Evolutionary conservation across 2,113 vertebrate species (phyloP).

Genomic region (Malurus cyaneus): DNA sequence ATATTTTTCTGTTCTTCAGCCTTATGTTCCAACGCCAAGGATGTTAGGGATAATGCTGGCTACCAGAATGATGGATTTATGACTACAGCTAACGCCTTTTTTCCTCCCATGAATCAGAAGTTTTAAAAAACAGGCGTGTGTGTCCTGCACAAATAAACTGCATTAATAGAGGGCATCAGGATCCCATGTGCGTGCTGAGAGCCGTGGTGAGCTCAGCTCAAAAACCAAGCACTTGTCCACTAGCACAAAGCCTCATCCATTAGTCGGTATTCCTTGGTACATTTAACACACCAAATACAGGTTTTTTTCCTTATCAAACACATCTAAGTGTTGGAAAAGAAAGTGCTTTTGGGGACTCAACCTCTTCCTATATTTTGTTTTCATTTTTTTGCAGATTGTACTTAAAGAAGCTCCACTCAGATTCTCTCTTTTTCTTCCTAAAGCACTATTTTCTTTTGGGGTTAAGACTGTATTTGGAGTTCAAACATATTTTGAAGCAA

Average conservation of each 20-base stretch:
- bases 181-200: not conserved
- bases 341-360: not conserved
- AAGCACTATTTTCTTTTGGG: not conserved
- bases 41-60: not conserved
- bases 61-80: constrained; percentile 26
- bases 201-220: not conserved
- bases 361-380: not conserved
- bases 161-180: not conserved
- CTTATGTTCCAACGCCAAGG: not conserved
- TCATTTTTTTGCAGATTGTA: not conserved
- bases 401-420: not conserved
- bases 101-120: constrained; percentile 10
- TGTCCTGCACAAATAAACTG: not conserved
- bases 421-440: not conserved
- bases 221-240: not conserved
- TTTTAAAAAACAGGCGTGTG: not conserved
- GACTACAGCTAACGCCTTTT: not conserved
- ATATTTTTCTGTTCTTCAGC: not conserved
- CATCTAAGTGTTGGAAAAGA: not conserved
- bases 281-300: not conserved
- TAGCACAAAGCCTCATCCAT: not conserved
- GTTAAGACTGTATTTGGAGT: not conserved
- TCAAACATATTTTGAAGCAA: not conserved
- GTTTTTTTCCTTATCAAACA: not conserved
- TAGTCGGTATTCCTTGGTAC: not conserved